Evolutionary conservation across 2,888 invertebrate species (phyloP), one percentile per base, ranked within the genome.

Genomic region (Halocaridina rubra): DNA sequence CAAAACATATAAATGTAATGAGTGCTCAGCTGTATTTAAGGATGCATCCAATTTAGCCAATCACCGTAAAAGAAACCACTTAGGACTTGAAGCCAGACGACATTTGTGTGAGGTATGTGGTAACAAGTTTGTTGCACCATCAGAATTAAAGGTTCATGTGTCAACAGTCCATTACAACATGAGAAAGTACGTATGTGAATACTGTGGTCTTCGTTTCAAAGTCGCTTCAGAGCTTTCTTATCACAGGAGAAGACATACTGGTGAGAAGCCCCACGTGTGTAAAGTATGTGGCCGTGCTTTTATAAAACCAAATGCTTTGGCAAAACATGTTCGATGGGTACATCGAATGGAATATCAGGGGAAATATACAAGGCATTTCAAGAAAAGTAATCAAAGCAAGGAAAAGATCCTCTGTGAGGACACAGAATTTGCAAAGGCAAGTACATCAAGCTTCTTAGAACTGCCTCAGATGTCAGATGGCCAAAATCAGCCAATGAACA

Each of bases 101-200:
- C 84, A 84, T 72, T 32, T 85, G 77, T 85, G 85, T 39, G 80
- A 85, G 10, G 74, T 85, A 0, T 85, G 85, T 33, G 85, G 85
- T 3, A 85, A 85, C 53, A 81, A 77, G 69, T 85, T 85, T 61
- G 53, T 81, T 5, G 57, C 76, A 22, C 80, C 80, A 3, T 80
- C 81, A 22, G 85, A 80, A 32, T 61, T 85, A 2, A 75, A 77
- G 16, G 77, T 76, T 24, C 85, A 85, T 16, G 81, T 85, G 16
- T 33, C 79, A 2, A 72, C 79, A 19, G 84, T 84, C 39, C 84
- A 84, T 27, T 75, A 84, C 61, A 84, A 84, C 32, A 79, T 79
- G 7, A 79, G 67, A 57, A 84, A 84, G 75, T 84, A 64, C 67
- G 79, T 84, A 4, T 84, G 84, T 33, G 84, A 84, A 64, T 84